Evolutionary conservation across 35 echinoderm and acorn worm species (phyloP).

Genomic region (Lytechinus pictus): DNA sequence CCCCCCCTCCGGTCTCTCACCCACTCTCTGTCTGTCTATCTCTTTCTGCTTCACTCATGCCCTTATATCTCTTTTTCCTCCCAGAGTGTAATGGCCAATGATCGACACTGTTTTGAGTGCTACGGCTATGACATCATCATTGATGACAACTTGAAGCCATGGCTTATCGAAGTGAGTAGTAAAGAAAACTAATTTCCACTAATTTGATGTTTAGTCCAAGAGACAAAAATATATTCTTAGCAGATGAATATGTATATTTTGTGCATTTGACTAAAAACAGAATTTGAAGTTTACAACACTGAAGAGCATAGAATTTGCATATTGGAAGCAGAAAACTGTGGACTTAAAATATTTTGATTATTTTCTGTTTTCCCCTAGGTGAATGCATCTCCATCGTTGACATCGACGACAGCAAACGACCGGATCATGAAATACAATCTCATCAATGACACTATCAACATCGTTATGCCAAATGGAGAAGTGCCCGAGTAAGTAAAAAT

Average conservation of each 20-base stretch:
- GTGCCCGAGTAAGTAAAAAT: slow-evolving; percentile 74
- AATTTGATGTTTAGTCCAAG: too few species aligned
- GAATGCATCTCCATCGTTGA: slow-evolving; percentile 91
- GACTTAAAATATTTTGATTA: not conserved
- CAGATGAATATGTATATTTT: too few species aligned
- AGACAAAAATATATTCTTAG: too few species aligned
- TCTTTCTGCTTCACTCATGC: not conserved
- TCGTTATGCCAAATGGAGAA: slow-evolving; percentile 83
- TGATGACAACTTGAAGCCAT: slow-evolving; percentile 93
- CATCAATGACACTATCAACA: slow-evolving; percentile 91
- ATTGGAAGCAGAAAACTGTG: too few species aligned
- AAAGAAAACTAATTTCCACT: too few species aligned
- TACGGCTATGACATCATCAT: slow-evolving; percentile 97
- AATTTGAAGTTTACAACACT: too few species aligned
- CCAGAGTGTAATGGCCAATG: slow-evolving; percentile 90
- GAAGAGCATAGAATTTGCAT: too few species aligned
- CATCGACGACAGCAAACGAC: slow-evolving; percentile 89
- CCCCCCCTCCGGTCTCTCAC: not conserved
- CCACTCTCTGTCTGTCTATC: not conserved
- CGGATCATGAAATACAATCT: slow-evolving; percentile 96
- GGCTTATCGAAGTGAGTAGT: slow-evolving; percentile 86
- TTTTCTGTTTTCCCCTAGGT: slow-evolving; percentile 54
- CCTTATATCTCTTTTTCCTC: not conserved
- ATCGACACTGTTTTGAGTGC: slow-evolving; percentile 97
- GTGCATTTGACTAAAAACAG: too few species aligned